phyloP scores from a whole-genome alignment of 2,113 vertebrate species.

The Microcebus tavaratra region DNA sequence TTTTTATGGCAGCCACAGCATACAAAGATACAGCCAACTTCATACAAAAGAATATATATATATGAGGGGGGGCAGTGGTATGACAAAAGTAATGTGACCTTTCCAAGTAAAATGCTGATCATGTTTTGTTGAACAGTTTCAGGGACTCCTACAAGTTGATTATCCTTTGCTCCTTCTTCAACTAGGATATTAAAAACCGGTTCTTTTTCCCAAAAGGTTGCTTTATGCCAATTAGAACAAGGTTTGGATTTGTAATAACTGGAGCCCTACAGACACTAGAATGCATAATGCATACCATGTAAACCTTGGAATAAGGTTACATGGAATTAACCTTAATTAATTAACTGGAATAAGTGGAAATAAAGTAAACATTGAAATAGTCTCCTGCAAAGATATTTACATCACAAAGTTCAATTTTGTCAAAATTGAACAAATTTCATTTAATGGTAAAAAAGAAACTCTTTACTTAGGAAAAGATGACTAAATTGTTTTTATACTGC shows the following conservation, averaged over 20 bases:
- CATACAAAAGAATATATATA: background rate
- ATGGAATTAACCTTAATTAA: background rate
- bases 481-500: background rate
- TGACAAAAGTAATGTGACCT: background rate
- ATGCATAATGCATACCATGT: slow-evolving; percentile 31
- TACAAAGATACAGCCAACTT: background rate
- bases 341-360: slow-evolving; percentile 43
- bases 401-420: background rate
- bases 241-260: slow-evolving; percentile 41
- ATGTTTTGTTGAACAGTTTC: background rate
- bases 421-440: slow-evolving; percentile 40
- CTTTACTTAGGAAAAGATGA: slow-evolving; percentile 26
- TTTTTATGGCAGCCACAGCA: background rate
- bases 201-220: slow-evolving; percentile 41
- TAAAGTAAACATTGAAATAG: slow-evolving; percentile 21
- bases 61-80: background rate
- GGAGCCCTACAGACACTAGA: slow-evolving; percentile 56
- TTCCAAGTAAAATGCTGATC: slow-evolving; percentile 28
- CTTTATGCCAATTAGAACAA: slow-evolving; percentile 56
- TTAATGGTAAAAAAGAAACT: background rate
- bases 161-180: slow-evolving; percentile 51
- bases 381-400: background rate
- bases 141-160: background rate
- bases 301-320: background rate
- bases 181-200: slow-evolving; percentile 54